phyloP scores from a whole-genome alignment of 2,888 invertebrate genomes.

The Oegoconia quadripuncta region DNA sequence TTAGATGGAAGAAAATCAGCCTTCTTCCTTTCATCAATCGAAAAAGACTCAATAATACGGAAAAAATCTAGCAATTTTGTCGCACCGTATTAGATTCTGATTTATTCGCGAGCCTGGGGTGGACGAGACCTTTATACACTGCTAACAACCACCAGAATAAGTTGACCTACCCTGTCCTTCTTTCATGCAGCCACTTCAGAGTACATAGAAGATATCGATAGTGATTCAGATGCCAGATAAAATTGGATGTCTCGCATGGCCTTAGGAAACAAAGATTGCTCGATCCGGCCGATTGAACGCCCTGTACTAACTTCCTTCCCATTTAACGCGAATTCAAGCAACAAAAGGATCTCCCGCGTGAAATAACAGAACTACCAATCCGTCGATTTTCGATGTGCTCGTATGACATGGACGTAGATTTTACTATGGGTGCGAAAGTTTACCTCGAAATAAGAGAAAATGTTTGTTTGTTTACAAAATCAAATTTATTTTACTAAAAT shows the following conservation, averaged over 20 bases:
- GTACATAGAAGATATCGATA: conserved; percentile 28
- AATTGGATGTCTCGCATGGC: conserved; percentile 56
- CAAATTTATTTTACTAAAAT: too few relatives aligned
- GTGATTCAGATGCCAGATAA: conserved; percentile 43
- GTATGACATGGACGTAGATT: conserved; percentile 36
- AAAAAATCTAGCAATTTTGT: conserved; percentile 67
- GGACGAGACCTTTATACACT: conserved; percentile 58
- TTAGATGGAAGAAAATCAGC: conserved; percentile 15
- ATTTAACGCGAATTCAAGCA: conserved; percentile 75
- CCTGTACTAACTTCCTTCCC: conserved; percentile 75
- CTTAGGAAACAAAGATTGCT: conserved; percentile 75
- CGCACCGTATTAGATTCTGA: conserved; percentile 71
- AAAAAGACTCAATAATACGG: conserved; percentile 62
- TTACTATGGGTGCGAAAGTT: conserved; percentile 2
- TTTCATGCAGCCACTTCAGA: conserved; percentile 14
- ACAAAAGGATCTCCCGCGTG: conserved; percentile 72
- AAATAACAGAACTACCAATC: conserved; percentile 76
- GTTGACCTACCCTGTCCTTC: conserved; percentile 38
- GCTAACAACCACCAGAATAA: conserved; percentile 39
- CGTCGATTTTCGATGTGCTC: conserved; percentile 39
- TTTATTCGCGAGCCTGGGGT: conserved; percentile 67
- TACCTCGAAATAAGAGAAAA: too few relatives aligned
- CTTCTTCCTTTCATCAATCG: conserved; percentile 24
- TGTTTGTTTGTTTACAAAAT: too few relatives aligned
- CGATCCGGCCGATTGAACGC: conserved; percentile 70